Evolutionary conservation across 2,888 invertebrate genomes (phyloP).

Genomic region (Epistrophe grossulariae): DNA sequence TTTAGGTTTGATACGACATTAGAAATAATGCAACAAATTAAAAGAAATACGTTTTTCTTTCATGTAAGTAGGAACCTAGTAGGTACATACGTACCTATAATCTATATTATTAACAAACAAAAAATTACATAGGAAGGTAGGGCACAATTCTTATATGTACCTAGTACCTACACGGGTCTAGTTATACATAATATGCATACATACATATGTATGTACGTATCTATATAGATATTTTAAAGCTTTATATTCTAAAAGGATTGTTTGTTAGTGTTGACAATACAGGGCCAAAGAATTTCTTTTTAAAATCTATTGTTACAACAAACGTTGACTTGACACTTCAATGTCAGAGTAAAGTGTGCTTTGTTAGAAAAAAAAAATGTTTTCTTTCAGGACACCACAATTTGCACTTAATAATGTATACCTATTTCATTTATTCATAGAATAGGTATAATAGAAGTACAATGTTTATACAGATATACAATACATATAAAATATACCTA

Average conservation of each 20-base stretch:
- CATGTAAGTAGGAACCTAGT: too few relatives aligned
- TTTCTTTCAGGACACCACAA: not conserved
- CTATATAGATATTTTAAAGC: not conserved
- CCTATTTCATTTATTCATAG: not conserved
- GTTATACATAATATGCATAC: too few relatives aligned
- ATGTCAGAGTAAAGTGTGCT: conserved; percentile 22
- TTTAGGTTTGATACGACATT: too few relatives aligned
- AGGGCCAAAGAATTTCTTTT: not conserved
- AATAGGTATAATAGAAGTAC: not conserved
- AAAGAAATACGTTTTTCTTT: too few relatives aligned
- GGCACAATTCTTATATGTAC: too few relatives aligned
- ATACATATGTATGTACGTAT: too few relatives aligned
- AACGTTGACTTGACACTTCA: conserved; percentile 30
- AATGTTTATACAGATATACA: not conserved
- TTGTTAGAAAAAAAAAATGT: conserved; percentile 1
- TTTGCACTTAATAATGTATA: not conserved
- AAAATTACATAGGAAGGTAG: too few relatives aligned
- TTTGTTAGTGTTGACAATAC: not conserved
- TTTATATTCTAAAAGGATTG: not conserved
- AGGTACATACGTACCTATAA: too few relatives aligned
- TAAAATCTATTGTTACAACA: not conserved
- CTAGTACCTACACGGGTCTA: too few relatives aligned
- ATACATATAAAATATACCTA: too few relatives aligned
- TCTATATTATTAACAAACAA: too few relatives aligned
- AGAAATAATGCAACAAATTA: too few relatives aligned